These are phyloP conservation scores for Megalops atlanticus DNA, from an alignment of 2,113 vertebrate species.

Conservation along the genomic window DNA sequence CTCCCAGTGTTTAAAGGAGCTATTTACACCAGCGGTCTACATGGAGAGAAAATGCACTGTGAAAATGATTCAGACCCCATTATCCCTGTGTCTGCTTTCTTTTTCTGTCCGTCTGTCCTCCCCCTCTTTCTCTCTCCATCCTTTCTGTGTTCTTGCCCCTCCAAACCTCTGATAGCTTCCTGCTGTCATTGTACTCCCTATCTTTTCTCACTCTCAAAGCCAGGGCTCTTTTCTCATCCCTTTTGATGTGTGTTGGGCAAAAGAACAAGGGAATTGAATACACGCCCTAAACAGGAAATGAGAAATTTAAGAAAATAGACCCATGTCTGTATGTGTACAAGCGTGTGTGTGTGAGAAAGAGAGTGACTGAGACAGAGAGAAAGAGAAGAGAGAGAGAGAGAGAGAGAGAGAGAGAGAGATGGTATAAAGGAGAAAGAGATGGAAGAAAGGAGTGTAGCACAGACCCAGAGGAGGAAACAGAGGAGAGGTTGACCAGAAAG, in stretches of 20 bases:
- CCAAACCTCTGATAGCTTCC: background rate
- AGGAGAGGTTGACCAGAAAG: background rate
- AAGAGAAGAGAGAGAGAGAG: conserved; percentile 20
- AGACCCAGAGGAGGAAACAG: background rate
- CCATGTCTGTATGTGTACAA: conserved; percentile 36
- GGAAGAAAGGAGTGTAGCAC: background rate
- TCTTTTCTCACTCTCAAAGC: background rate
- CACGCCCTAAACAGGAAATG: conserved; percentile 78
- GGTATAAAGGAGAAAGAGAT: background rate
- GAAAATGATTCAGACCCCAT: conserved; percentile 9
- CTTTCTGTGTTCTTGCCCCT: background rate
- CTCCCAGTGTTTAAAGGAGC: conserved; percentile 21
- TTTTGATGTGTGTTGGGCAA: conserved; percentile 71
- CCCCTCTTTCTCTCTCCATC: background rate
- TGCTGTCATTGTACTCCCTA: background rate
- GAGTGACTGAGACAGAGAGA: conserved; percentile 14
- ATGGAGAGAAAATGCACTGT: background rate
- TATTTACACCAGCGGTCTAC: conserved; percentile 11
- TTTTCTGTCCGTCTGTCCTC: conserved; percentile 3
- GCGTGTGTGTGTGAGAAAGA: conserved; percentile 7
- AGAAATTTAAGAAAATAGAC: conserved; percentile 66
- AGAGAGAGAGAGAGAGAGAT: conserved; percentile 37
- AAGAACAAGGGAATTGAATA: conserved; percentile 64
- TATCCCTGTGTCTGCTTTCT: conserved; percentile 19
- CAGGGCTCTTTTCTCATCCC: background rate